Percentiles rank a stretch among this genome's conserved stretches.
Evolutionary conservation across 2,797 vertebrate genomes (phyloP).

Genomic region (Myotis myotis): DNA sequence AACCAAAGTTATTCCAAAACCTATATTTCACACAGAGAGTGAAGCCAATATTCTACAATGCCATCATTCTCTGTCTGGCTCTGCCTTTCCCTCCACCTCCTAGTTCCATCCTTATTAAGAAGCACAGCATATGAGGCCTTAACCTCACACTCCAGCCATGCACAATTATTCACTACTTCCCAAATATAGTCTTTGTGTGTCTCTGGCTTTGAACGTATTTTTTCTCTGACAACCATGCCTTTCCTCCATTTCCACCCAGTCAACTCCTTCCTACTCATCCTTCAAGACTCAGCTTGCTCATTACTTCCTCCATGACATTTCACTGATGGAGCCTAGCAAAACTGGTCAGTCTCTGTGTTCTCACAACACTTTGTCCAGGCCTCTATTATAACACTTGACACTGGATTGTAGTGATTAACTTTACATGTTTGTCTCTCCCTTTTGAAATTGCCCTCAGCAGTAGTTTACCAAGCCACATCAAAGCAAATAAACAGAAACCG

Average conservation of each 20-base stretch:
- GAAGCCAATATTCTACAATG: slow-evolving; percentile 5
- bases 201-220: slow-evolving; percentile 57
- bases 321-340: slow-evolving; percentile 48
- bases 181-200: slow-evolving; percentile 27
- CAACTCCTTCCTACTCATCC: slow-evolving; percentile 57
- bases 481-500: slow-evolving; percentile 45
- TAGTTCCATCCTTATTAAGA: slow-evolving; percentile 17
- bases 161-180: slow-evolving; percentile 28
- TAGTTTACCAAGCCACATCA: slow-evolving; percentile 58
- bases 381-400: slow-evolving; percentile 45
- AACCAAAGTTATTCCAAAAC: slow-evolving; percentile 39
- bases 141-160: background rate
- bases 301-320: slow-evolving; percentile 59
- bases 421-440: slow-evolving; percentile 47
- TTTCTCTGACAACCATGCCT: slow-evolving; percentile 29
- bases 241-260: slow-evolving; percentile 50
- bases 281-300: slow-evolving; percentile 61
- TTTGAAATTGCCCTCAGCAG: slow-evolving; percentile 53
- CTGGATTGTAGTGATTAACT: slow-evolving; percentile 52
- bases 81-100: background rate
- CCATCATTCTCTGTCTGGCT: background rate
- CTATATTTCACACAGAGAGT: background rate
- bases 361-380: background rate
- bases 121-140: background rate
- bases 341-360: slow-evolving; percentile 35